Percentiles rank a stretch among this genome's conserved stretches.
phyloP scores from a whole-genome alignment of 2,888 invertebrate species.

The Pyrrhosoma nymphula region DNA sequence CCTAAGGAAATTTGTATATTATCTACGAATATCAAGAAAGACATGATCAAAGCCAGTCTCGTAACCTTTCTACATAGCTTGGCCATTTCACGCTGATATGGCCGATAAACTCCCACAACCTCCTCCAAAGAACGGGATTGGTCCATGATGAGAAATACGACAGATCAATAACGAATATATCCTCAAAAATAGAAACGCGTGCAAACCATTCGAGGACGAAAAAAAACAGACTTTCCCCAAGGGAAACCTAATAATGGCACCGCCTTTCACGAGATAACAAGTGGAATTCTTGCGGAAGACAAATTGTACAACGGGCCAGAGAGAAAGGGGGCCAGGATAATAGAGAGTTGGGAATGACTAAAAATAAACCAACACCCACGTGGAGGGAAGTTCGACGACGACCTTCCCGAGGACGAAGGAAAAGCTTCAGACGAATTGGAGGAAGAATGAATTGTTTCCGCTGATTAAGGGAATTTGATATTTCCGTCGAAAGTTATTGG shows the following conservation, averaged over 20 bases:
- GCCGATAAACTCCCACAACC: not conserved
- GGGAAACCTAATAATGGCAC: not conserved
- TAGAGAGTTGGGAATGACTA: not conserved
- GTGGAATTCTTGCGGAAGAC: not conserved
- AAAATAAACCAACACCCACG: not conserved
- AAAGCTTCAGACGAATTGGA: not conserved
- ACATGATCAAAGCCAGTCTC: no score
- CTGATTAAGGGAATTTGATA: conserved; percentile 16
- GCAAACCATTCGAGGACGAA: not conserved
- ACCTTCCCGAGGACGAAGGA: not conserved
- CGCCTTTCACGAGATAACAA: conserved; percentile 8
- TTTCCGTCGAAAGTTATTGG: not conserved
- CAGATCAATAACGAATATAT: not conserved
- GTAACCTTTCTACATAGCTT: not conserved
- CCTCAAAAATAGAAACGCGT: not conserved
- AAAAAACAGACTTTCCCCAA: not conserved
- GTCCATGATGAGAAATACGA: not conserved
- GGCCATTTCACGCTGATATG: not conserved
- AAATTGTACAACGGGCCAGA: not conserved
- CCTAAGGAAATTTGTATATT: no score
- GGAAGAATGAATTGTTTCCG: not conserved
- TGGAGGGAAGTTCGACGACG: not conserved
- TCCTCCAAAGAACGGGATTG: not conserved
- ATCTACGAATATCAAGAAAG: no score
- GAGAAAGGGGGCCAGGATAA: no score